Evolutionary conservation across 2,888 invertebrate species (phyloP), one percentile per base, ranked within the genome.

Genomic region (Himalopsyche japonica): DNA sequence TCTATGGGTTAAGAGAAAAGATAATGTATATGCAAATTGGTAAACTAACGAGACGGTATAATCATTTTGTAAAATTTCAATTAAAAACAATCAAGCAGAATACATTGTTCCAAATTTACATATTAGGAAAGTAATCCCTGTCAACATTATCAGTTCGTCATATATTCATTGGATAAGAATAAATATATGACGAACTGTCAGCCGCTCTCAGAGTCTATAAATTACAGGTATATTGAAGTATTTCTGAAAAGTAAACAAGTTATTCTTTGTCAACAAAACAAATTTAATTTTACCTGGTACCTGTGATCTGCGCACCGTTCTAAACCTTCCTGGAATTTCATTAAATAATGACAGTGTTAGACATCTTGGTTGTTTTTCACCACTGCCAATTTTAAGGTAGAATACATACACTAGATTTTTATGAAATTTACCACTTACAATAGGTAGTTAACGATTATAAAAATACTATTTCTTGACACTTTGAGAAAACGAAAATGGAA

Each of bases 281-380:
- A 85, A 84, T 85, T 86, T 81, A 86, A 84, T 86, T 85, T 85
- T 86, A 86, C 86, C 86, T 86, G 86, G 57, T 76, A 81, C 79
- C 82, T 32, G n/a, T n/a, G 64, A 77, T 49, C 49, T 76, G 76
- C 37, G 49, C 32, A 57, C 37, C 79, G 70, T 27, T 70, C 70
- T 70, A 24, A 48, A 81, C 86, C 86, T 86, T 86, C 86, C 77
- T 6, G 79, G 86, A 84, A 86, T 76, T 49, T 64, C 34, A 84
- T 84, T 64, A 79, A 82, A 82, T 84, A 79, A 82, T 82, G 77
- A 84, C 48, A 79, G 79, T 79, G 30, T 10, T 8, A 27, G 27
- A 15, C 27, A 12, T 27, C 15, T 27, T 70, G 70, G 10, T 27
- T 70, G 27, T 6, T 27, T 27, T 12, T 30, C 70, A 70, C 70